Evolutionary conservation across 2,797 vertebrate genomes (phyloP).

Genomic region (Protosalanx chinensis): DNA sequence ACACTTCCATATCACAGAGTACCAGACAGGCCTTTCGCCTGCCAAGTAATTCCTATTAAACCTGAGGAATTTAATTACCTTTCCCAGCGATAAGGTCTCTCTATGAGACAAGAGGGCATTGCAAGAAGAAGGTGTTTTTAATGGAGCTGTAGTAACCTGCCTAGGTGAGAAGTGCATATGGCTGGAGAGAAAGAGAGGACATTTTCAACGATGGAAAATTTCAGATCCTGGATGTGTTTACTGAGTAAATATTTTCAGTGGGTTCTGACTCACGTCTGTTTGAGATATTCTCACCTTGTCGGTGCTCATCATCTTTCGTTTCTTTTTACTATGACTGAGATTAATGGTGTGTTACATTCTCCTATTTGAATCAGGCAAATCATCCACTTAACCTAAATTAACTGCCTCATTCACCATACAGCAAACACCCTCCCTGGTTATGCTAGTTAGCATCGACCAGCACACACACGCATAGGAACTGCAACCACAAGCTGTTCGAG

Average conservation of each 20-base stretch:
- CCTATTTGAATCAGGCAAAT: background rate
- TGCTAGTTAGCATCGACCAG: too few species aligned
- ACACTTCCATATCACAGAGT: conserved; percentile 27
- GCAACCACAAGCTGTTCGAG: too few species aligned
- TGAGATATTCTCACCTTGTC: background rate
- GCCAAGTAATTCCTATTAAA: conserved; percentile 12
- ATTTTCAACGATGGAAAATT: background rate
- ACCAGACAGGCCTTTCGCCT: background rate
- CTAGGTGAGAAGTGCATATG: background rate
- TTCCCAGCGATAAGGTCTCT: conserved; percentile 1
- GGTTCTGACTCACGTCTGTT: background rate
- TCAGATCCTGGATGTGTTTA: background rate
- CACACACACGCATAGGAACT: too few species aligned
- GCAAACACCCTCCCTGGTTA: too few species aligned
- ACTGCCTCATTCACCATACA: too few species aligned
- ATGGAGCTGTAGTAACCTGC: background rate
- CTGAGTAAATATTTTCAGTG: background rate
- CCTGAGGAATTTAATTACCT: conserved; percentile 10
- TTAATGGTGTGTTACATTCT: background rate
- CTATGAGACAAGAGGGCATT: background rate
- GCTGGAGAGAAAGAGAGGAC: background rate
- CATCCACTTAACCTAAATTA: too few species aligned
- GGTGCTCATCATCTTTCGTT: background rate
- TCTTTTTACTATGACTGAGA: background rate
- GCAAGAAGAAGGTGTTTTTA: background rate